phyloP scores from a whole-genome alignment of 2,888 invertebrate genomes.

The Melangyna quadrimaculata region DNA sequence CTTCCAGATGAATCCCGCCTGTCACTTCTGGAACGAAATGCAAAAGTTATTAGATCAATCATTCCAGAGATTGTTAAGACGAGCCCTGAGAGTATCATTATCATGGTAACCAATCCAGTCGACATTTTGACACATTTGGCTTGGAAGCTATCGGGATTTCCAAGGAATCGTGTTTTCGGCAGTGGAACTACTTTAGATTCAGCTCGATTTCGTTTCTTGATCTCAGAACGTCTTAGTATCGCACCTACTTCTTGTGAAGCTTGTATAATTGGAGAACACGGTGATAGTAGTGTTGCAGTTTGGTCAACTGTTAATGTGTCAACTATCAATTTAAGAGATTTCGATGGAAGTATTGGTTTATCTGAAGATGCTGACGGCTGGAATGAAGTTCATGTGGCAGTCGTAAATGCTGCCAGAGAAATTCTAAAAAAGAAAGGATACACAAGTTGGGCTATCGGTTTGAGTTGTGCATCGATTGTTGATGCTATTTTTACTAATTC shows the following conservation, averaged over 20 bases:
- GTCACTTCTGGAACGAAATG: slow-evolving; percentile 90
- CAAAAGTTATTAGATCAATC: slow-evolving; percentile 89
- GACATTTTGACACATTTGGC: slow-evolving; percentile 93
- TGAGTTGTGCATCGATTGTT: slow-evolving; percentile 86
- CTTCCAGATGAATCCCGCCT: slow-evolving; percentile 89
- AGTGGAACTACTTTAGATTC: slow-evolving; percentile 95
- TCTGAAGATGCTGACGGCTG: slow-evolving; percentile 88
- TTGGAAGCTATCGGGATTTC: slow-evolving; percentile 93
- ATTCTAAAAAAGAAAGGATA: slow-evolving; percentile 91
- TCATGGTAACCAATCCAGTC: slow-evolving; percentile 93
- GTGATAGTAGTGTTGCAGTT: slow-evolving; percentile 91
- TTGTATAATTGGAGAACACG: slow-evolving; percentile 95
- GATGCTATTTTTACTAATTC: slow-evolving; percentile 86
- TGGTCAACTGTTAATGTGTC: slow-evolving; percentile 95
- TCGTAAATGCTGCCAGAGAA: slow-evolving; percentile 89
- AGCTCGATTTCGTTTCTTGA: slow-evolving; percentile 90
- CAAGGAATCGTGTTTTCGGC: slow-evolving; percentile 90
- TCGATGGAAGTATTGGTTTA: slow-evolving; percentile 87
- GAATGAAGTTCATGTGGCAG: slow-evolving; percentile 87
- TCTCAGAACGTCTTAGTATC: slow-evolving; percentile 89
- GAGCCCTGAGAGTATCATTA: slow-evolving; percentile 90
- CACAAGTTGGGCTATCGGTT: slow-evolving; percentile 92
- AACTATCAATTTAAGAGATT: slow-evolving; percentile 88
- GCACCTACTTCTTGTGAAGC: slow-evolving; percentile 91
- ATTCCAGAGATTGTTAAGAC: slow-evolving; percentile 84